Base-by-base conservation (phyloP, 2,797 vertebrate species). In the Pseudochaenichthys georgianus region DNA sequence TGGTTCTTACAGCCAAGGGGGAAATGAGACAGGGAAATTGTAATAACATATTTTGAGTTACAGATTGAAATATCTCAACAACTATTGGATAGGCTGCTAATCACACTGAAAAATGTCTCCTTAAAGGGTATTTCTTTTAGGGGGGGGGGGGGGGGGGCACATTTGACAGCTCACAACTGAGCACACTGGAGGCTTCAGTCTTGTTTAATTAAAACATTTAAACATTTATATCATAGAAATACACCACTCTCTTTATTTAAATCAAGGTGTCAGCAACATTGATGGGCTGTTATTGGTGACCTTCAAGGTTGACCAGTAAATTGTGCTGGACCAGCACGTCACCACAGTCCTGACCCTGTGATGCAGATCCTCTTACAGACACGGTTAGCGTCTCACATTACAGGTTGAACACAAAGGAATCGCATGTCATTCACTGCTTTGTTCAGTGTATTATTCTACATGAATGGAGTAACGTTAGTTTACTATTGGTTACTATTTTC, bases 341-440 rank as follows among this genome's bases (percentile, higher is more conserved):
- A 79, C 79, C 68, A 64, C 75, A 68, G 53, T 53, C 69, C 59
- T 81, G 83, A 81, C 82, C 15, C 58, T 67, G 4, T 64, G 71
- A 85, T 81, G 67, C 70, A 70, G 77, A 83, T 87, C 72, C 47
- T 72, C 48, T 84, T 80, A 78, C 75, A 50, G 54, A 69, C 60
- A 54, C 11, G 53, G 60, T 34, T 62, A 57, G 50, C 47, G 75
- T 69, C 60, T 51, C 63, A 61, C 45, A 64, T 54, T 73, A 41
- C 63, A 69, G 31, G 52, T 54, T 77, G 55, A 80, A 82, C 58
- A 71, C 62, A 64, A 23, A 58, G 21, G 75, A n/a, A 31, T 81
- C 68, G 45, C 31, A 71, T 87, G 80, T 69, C 73, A 58, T 58
- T 15, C n/a, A 31, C 51, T 11, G 45, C 54, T 75, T 28, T 45